Evolutionary conservation across 2,113 vertebrate species (phyloP), one percentile per base, ranked within the genome.

Genomic region (Neodontobutis hainanensis): DNA sequence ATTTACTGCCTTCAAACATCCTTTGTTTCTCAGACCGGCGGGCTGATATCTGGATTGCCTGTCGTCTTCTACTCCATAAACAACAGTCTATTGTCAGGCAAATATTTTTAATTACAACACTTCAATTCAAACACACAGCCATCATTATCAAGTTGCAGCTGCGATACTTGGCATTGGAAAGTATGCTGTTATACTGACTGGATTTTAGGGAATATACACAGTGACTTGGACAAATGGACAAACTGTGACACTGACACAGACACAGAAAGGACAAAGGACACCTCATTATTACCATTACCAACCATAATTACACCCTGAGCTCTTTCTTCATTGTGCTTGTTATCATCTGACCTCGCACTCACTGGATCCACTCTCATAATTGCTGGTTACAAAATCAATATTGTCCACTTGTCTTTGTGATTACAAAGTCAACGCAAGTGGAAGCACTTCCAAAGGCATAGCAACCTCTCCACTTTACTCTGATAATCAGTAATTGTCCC

Each of bases 91-190:
- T 27, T 70, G 51, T 76, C 12, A 79, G 16, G 58, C 72, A 78
- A 68, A 79, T 81, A 35, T 46, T 14, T 0, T 45, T 75, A 78
- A 84, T 68, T 65, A 43, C 16, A n/a, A 61, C 45, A 48, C 32
- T 8, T 12, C 5, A 61, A 73, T 60, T 60, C 3, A 60, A 58
- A 12, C n/a, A 34, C 16, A 34, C 16, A 45, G 1, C 11, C 10
- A 38, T 53, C 11, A 15, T 60, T 58, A 15, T 40, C 11, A 57
- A 57, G 15, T 34, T 53, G 53, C 60, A 64, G 52, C 68, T 71
- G 44, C 10, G 44, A 46, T 46, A 14, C 12, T 9, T 14, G 4
- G 44, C 11, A 46, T 43, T 8, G 3, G 19, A 27, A 27, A 27
- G 3, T 1, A 3, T 27, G 19, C 3, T 3, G 19, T 27, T 27